Conservation (phyloP, 1,140 invertebrate species). For the Mamestra configurata region DNA sequence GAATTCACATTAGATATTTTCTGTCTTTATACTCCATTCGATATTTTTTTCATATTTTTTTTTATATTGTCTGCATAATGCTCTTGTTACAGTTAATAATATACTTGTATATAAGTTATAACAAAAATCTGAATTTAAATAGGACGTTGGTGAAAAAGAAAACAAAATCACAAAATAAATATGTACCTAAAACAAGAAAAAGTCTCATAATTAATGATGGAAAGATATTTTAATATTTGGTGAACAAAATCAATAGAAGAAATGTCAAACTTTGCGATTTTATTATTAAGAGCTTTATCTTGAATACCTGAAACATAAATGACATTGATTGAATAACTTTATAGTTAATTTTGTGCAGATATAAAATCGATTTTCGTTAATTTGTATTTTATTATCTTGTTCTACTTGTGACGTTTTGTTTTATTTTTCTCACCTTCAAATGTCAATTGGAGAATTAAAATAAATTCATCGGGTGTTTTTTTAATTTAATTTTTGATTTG, state of each 20-base stretch:
- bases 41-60: not conserved
- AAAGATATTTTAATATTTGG: too few species aligned
- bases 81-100: too few species aligned
- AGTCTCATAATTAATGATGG: too few species aligned
- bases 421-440: conserved; percentile 31
- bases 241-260: not conserved
- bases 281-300: not conserved
- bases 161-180: too few species aligned
- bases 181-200: too few species aligned
- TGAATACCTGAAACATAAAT: not conserved
- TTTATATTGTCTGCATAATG: not conserved
- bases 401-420: conserved; percentile 21
- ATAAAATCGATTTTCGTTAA: conserved; percentile 41
- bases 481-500: conserved; percentile 1
- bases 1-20: conserved; percentile 29
- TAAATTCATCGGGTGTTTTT: not conserved
- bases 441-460: conserved; percentile 7
- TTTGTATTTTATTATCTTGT: conserved; percentile 34
- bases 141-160: too few species aligned
- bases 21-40: not conserved
- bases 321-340: conserved; percentile 36
- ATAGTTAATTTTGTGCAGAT: conserved; percentile 27
- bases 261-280: not conserved
- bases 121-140: too few species aligned
- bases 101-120: too few species aligned